Evolutionary conservation across 2,888 invertebrate species (phyloP).

Genomic region (Diarsia rubi): DNA sequence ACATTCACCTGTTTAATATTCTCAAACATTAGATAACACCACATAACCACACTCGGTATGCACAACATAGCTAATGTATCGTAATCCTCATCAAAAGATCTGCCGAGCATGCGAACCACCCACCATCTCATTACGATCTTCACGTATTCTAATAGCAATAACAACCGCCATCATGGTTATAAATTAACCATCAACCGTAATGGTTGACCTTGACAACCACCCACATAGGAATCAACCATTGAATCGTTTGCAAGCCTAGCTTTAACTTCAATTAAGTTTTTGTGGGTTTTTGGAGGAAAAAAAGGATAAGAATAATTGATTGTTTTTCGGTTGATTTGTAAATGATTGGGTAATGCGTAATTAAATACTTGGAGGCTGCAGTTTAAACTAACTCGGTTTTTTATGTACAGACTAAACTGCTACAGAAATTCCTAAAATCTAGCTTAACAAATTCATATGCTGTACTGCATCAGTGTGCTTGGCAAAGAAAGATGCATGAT

Average conservation of each 20-base stretch:
- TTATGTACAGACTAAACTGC: no score
- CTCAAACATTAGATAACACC: constrained; percentile 24
- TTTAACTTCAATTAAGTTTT: constrained; percentile 51
- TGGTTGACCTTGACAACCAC: constrained; percentile 49
- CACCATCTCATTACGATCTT: constrained; percentile 54
- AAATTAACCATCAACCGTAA: constrained; percentile 54
- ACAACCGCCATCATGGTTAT: constrained; percentile 52
- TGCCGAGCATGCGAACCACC: constrained; percentile 36
- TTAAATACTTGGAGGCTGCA: constrained; percentile 1
- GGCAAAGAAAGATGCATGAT: no score
- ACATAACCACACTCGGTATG: constrained; percentile 23
- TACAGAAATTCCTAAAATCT: no score
- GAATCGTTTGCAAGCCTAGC: constrained; percentile 35
- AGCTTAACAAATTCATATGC: no score
- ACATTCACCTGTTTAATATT: neutral
- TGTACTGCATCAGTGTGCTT: no score
- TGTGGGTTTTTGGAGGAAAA: constrained; percentile 22
- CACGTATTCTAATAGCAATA: constrained; percentile 53
- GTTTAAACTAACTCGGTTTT: neutral
- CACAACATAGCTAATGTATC: constrained; percentile 14
- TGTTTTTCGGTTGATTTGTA: constrained; percentile 34
- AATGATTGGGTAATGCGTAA: constrained; percentile 29
- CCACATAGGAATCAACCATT: constrained; percentile 39
- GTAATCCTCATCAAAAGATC: constrained; percentile 44
- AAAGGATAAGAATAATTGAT: constrained; percentile 41